Percentiles rank a stretch among this genome's conserved stretches.
Evolutionary conservation across 2,113 vertebrate species (phyloP).

Genomic region (Pangasianodon hypophthalmus): DNA sequence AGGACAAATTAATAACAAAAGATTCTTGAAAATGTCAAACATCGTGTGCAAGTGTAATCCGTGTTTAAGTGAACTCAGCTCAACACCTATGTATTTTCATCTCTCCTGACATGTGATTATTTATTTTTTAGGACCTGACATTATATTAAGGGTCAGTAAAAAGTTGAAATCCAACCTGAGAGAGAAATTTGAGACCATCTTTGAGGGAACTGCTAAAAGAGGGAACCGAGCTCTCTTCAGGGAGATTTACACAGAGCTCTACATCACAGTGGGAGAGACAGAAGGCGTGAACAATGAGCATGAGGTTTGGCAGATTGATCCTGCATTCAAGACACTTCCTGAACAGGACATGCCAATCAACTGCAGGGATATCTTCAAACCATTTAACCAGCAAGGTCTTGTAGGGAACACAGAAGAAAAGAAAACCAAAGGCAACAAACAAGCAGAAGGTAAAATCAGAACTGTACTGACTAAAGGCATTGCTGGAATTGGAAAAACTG

Average conservation of each 20-base stretch:
- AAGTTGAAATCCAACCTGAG: constrained; percentile 77
- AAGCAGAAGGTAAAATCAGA: constrained; percentile 1
- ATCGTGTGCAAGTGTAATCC: too few species aligned
- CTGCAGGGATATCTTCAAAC: constrained; percentile 46
- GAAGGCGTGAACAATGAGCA: constrained; percentile 9
- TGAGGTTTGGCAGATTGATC: constrained; percentile 40
- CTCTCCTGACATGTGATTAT: neutral
- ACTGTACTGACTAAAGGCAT: constrained; percentile 50
- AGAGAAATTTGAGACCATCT: constrained; percentile 71
- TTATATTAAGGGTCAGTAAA: constrained; percentile 66
- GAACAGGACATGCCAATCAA: constrained; percentile 24
- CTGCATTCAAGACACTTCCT: neutral
- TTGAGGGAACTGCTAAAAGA: constrained; percentile 46
- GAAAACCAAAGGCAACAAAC: neutral
- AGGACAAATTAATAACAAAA: too few species aligned
- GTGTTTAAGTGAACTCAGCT: too few species aligned
- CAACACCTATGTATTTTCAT: neutral
- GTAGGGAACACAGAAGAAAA: neutral
- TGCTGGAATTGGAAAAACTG: constrained; percentile 16
- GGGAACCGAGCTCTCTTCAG: constrained; percentile 29
- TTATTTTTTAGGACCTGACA: neutral
- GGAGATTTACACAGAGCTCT: constrained; percentile 10
- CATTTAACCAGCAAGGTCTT: neutral
- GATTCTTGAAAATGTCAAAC: too few species aligned
- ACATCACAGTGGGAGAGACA: neutral